Base-by-base conservation (phyloP, 2,113 vertebrate species). In the Percopsis transmontana region DNA sequence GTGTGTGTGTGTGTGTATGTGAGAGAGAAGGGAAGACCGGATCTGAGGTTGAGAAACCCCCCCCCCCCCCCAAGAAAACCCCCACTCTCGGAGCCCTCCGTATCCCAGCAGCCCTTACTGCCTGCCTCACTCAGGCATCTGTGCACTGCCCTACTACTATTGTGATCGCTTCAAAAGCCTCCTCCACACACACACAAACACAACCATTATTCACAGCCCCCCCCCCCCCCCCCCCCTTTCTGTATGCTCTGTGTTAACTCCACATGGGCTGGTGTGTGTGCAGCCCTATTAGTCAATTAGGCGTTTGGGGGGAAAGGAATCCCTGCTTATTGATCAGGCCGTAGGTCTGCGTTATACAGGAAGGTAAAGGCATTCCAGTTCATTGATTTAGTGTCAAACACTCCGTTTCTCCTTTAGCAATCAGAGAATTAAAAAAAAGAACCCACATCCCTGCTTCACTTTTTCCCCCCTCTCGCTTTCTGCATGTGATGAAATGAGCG, bases 141-240 rank as follows among this genome's bases (percentile, higher is more conserved):
- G 89, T 85, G 87, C 18, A 55, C 68, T 82, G 76, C 79, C 72
- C 83, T 52, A 58, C 81, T 81, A 86, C 88, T 83, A 90, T 92
- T 91, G 90, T 91, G 84, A 88, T 85, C 59, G 44, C 62, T 76
- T 89, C 86, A 90, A 91, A 91, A 88, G 85, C 15, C 70, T 33
- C 69, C 77, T 68, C 56, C 65, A 70, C 59, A 45, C 83, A 79
- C 20, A 80, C 81, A 84, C 85, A 68, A 65, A 82, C 64, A 74
- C 76, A 33, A 64, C 80, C 61, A 84, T 84, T 85, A 85, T 85
- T 86, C 76, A 82, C 79, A 81, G 78, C 77, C 82, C 80, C 73
- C 59, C 56, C n/a, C 0, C 33, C 65, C 39, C 50, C 62, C 40
- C 40, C 42, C 11, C 53, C 5, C 14, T 8, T 64, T 75, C 70